Evolutionary conservation across 2,113 vertebrate species (phyloP).

Genomic region (Hypocryptadius cinnamomeus): DNA sequence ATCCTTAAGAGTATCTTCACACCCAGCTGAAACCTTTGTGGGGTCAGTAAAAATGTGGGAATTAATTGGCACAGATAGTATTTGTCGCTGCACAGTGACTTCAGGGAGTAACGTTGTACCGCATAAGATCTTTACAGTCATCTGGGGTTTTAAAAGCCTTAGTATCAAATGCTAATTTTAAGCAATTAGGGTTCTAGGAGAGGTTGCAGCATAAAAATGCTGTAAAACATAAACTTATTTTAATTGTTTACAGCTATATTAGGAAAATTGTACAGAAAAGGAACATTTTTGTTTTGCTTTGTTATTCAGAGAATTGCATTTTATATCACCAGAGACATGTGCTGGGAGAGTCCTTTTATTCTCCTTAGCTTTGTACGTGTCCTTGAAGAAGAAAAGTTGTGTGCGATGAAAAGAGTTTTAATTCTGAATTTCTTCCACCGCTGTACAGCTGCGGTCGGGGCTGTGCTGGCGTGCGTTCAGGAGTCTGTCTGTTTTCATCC

Average conservation of each 20-base stretch:
- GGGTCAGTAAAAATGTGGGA: not conserved
- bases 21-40: not conserved
- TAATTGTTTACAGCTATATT: conserved; percentile 5
- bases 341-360: not conserved
- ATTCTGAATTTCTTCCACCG: not conserved
- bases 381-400: not conserved
- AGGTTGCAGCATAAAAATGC: not conserved
- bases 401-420: not conserved
- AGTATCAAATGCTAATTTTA: not conserved
- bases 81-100: not conserved
- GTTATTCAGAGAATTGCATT: not conserved
- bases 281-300: not conserved
- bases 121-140: not conserved
- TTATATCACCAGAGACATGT: not conserved
- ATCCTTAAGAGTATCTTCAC: not conserved
- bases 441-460: not conserved
- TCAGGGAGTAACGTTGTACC: rapidly evolving
- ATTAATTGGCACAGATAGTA: not conserved
- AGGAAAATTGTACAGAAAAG: not conserved
- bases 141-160: not conserved
- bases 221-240: not conserved
- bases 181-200: not conserved
- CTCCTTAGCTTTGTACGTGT: not conserved
- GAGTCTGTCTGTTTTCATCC: conserved; percentile 24
- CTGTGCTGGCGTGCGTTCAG: not conserved